These are phyloP conservation scores for Dendrocincla tyrannina DNA, from an alignment of 2,797 vertebrate genomes.

Conservation along the genomic window DNA sequence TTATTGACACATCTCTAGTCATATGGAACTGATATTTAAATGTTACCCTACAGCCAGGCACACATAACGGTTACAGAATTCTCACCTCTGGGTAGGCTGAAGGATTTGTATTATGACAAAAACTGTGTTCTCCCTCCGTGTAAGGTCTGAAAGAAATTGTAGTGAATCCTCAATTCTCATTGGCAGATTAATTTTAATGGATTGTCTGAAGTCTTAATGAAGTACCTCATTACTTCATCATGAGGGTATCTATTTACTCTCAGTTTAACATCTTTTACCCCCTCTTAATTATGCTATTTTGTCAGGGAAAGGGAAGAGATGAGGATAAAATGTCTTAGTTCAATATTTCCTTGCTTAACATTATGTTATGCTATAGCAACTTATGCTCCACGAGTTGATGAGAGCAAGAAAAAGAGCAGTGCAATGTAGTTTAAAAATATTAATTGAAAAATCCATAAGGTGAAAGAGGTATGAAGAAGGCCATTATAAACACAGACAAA, in stretches of 20 bases:
- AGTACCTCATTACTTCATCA: conserved; percentile 10
- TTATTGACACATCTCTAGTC: conserved; percentile 43
- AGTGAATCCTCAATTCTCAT: conserved; percentile 56
- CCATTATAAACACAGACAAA: neutral
- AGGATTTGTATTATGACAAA: conserved; percentile 59
- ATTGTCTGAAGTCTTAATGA: conserved; percentile 53
- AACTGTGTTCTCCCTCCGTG: conserved; percentile 60
- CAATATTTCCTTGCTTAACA: neutral
- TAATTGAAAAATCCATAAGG: neutral
- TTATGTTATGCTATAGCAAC: neutral
- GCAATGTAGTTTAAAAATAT: neutral
- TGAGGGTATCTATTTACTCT: neutral
- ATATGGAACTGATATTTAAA: conserved; percentile 34
- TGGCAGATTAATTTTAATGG: conserved; percentile 69
- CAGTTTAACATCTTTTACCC: conserved; percentile 22
- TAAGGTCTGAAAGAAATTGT: conserved; percentile 56
- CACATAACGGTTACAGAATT: conserved; percentile 16
- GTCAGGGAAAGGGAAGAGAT: neutral
- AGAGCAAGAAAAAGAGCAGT: neutral
- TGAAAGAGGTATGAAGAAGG: neutral
- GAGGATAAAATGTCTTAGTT: conserved; percentile 23
- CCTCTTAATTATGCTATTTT: neutral
- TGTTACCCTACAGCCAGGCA: neutral
- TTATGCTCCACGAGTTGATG: neutral
- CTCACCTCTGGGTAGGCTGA: neutral